These are phyloP conservation scores for Steatocranus sp. DNA, from an alignment of 2,797 vertebrate species.

Conservation along the genomic window DNA sequence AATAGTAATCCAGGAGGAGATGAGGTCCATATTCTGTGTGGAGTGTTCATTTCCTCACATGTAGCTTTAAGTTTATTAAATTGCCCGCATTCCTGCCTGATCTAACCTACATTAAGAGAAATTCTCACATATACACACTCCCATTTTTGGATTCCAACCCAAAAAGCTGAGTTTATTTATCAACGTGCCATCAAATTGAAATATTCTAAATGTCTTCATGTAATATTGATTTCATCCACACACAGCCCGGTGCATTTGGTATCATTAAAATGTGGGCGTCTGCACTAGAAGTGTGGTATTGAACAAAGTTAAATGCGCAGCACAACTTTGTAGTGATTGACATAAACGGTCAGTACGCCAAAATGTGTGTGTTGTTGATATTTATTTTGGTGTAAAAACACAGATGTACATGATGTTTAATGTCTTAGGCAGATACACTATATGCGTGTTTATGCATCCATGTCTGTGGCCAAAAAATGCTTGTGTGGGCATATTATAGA, in stretches of 20 bases:
- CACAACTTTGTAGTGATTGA: not conserved
- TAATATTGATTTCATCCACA: not conserved
- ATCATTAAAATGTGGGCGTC: not conserved
- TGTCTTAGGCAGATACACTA: not conserved
- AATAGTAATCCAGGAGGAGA: slow-evolving; percentile 55
- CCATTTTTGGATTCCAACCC: not conserved
- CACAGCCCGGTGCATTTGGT: not conserved
- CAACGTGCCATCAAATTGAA: not conserved
- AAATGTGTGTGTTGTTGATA: not conserved
- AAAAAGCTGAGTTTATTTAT: not conserved
- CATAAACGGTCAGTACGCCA: not conserved
- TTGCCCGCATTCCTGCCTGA: not conserved
- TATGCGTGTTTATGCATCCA: not conserved
- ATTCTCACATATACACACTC: not conserved
- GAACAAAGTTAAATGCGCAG: not conserved
- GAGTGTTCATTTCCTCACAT: not conserved
- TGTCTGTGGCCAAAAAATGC: not conserved
- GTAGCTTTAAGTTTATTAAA: not conserved
- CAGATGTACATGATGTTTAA: not conserved
- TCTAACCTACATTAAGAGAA: not conserved
- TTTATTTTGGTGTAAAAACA: not conserved
- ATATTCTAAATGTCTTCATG: not conserved
- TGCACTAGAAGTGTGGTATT: not conserved
- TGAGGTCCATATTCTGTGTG: not conserved
- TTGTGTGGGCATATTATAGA: not conserved